phyloP scores from a whole-genome alignment of 2,113 vertebrate genomes.

The Clarias magur region DNA sequence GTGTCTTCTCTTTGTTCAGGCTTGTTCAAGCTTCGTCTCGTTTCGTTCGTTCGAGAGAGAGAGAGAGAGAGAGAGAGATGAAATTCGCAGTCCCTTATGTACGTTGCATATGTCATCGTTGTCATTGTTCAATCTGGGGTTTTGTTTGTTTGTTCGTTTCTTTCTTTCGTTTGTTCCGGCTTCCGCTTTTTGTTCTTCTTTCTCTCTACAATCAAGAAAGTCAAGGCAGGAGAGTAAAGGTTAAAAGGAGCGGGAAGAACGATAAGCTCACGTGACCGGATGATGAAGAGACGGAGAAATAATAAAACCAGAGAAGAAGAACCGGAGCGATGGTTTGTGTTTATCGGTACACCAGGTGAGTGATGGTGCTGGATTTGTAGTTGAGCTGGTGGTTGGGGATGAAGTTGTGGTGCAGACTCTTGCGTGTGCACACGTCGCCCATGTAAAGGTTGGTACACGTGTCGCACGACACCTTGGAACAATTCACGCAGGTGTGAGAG shows the following conservation, averaged over 20 bases:
- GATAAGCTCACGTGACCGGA: constrained; percentile 70
- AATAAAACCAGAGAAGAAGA: constrained; percentile 24
- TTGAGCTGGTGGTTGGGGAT: constrained; percentile 92
- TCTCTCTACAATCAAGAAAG: constrained; percentile 52
- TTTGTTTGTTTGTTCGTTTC: neutral
- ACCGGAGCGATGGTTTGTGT: neutral
- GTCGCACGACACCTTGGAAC: constrained; percentile 96
- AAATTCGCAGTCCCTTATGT: neutral
- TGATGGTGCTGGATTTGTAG: constrained; percentile 89
- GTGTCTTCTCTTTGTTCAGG: constrained; percentile 61
- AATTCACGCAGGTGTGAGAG: constrained; percentile 91
- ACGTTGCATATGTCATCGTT: constrained; percentile 25
- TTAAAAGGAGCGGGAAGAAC: constrained; percentile 60
- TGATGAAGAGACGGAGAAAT: constrained; percentile 53
- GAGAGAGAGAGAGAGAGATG: constrained; percentile 39
- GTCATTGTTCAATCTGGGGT: neutral
- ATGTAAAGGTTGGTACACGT: constrained; percentile 87
- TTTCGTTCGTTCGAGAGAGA: too few species aligned
- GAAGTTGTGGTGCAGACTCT: constrained; percentile 90
- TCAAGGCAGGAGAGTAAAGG: constrained; percentile 45
- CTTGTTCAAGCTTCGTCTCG: constrained; percentile 59
- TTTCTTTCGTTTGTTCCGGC: neutral
- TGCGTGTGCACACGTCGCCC: constrained; percentile 89
- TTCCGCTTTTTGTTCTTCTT: constrained; percentile 51
- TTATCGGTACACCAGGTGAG: constrained; percentile 93